A percentile compares a stretch with the other conserved stretches of the same genome.
These are phyloP conservation scores for Drosophila cardini DNA, from an alignment of 1,140 invertebrate genomes.

Conservation along the genomic window DNA sequence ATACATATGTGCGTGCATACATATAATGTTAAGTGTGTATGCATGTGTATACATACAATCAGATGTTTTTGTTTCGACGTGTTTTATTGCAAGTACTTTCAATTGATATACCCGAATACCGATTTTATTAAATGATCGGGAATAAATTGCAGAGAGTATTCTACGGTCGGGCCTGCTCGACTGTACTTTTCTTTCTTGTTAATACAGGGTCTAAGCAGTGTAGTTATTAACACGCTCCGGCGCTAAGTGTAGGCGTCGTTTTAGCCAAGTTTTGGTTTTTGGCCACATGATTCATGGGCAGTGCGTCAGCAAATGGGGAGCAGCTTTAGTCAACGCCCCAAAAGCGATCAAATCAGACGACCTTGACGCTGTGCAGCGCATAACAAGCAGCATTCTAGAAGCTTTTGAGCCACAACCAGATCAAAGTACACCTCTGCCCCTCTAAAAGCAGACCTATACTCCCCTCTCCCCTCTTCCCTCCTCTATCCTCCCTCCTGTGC, in stretches of 20 bases:
- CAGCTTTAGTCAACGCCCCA: constrained; percentile 54
- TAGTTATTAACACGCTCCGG: neutral
- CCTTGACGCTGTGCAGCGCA: constrained; percentile 56
- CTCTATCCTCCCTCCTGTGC: neutral
- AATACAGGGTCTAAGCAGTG: neutral
- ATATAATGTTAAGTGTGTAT: too few relatives aligned
- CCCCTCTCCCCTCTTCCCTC: constrained; percentile 4
- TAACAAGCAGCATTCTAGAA: constrained; percentile 46
- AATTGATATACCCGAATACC: too few relatives aligned
- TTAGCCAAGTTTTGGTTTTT: neutral
- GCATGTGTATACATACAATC: too few relatives aligned
- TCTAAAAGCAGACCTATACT: too few relatives aligned
- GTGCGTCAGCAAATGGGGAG: constrained; percentile 3
- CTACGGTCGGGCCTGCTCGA: too few relatives aligned
- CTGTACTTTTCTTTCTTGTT: too few relatives aligned
- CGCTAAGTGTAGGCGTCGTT: constrained; percentile 21
- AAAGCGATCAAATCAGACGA: constrained; percentile 52
- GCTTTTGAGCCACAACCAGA: neutral
- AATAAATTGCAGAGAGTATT: too few relatives aligned
- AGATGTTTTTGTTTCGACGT: too few relatives aligned
- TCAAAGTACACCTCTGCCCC: neutral
- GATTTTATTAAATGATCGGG: too few relatives aligned
- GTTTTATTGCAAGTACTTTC: too few relatives aligned
- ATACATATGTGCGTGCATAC: too few relatives aligned
- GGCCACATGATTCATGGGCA: constrained; percentile 12